A percentile compares a stretch with the other conserved stretches of the same genome.
Conservation (phyloP, 2,888 invertebrate genomes). For the Pantelozetes paolii region DNA sequence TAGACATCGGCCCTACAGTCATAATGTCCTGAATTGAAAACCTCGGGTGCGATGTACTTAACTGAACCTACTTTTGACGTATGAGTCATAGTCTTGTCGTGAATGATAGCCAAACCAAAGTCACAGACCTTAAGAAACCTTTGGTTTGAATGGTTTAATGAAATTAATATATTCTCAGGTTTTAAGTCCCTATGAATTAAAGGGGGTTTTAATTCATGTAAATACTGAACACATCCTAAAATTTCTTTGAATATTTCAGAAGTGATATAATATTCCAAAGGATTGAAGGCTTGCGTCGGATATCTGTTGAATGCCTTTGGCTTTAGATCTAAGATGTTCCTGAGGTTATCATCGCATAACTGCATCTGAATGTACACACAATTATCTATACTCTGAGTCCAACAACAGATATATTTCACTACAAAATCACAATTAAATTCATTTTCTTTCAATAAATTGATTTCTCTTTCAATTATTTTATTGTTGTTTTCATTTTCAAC, state of each 20-base stretch:
- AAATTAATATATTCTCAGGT: background rate
- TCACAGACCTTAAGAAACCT: background rate
- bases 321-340: background rate
- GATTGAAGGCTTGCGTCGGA: background rate
- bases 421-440: too few relatives aligned
- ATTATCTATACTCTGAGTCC: too few relatives aligned
- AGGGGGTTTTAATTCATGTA: background rate
- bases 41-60: too few relatives aligned
- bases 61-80: too few relatives aligned
- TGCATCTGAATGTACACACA: background rate
- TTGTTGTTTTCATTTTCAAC: too few relatives aligned
- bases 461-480: too few relatives aligned
- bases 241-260: background rate
- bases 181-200: background rate
- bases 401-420: too few relatives aligned
- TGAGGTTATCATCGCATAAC: background rate
- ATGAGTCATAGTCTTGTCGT: too few relatives aligned
- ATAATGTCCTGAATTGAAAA: too few relatives aligned
- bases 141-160: background rate
- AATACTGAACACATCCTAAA: background rate
- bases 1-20: too few relatives aligned
- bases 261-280: background rate
- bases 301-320: background rate
- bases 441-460: too few relatives aligned
- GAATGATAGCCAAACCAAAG: background rate